Conservation (phyloP, 2,113 vertebrate species). For the Chauna torquata region DNA sequence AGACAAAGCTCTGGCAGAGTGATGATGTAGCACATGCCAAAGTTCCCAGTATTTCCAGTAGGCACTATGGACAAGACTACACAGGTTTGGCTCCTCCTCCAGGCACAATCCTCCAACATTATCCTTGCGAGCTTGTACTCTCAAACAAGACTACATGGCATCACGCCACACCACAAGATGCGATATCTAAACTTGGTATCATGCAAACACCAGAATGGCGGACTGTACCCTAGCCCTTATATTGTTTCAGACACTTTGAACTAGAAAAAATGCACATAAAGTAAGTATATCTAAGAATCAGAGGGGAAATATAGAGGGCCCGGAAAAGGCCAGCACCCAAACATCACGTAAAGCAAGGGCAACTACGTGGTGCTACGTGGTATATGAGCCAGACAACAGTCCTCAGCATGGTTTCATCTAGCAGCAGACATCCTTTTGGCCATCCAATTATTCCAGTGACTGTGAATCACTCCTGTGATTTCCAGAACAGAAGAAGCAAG, state of each 20-base stretch:
- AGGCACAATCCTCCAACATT: not conserved
- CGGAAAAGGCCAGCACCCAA: not conserved
- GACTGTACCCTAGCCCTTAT: not conserved
- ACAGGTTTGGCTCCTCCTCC: not conserved
- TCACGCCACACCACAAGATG: accelerated
- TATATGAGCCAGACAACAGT: not conserved
- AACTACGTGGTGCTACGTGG: not conserved
- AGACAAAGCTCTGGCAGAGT: not conserved
- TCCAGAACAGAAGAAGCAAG: not conserved
- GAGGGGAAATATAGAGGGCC: not conserved
- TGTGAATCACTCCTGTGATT: not conserved
- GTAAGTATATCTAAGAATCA: not conserved
- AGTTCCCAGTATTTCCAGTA: not conserved
- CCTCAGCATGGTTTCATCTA: not conserved
- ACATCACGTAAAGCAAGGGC: not conserved
- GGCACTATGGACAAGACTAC: not conserved
- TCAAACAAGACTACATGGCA: not conserved
- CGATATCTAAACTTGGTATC: accelerated
- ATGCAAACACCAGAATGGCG: accelerated
- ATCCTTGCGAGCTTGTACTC: not conserved
- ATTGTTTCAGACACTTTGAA: not conserved
- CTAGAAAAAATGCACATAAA: not conserved
- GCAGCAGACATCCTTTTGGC: not conserved
- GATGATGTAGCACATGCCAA: accelerated
- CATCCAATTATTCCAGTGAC: not conserved